Conservation (phyloP, 2,888 invertebrate species). For the Erannis defoliaria region DNA sequence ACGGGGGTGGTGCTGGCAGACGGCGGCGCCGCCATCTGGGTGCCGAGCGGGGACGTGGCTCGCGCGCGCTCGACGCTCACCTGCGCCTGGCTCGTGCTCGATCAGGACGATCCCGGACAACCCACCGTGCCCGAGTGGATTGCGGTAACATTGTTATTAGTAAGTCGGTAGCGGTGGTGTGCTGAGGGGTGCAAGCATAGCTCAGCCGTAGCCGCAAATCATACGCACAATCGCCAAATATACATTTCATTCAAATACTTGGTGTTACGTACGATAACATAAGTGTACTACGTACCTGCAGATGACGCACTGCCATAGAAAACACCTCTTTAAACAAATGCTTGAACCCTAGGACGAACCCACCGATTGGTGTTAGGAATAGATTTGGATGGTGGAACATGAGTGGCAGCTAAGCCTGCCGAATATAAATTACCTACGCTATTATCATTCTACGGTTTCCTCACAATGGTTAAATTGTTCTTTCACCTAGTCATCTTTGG, state of each 20-base stretch:
- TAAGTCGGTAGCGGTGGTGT: conserved; percentile 23
- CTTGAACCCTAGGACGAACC: too few species aligned
- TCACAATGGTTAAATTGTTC: too few species aligned
- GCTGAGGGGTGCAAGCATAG: neutral
- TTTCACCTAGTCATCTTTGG: too few species aligned
- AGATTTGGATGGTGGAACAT: too few species aligned
- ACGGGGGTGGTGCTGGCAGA: conserved; percentile 90
- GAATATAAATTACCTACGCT: too few species aligned
- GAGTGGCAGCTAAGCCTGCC: too few species aligned
- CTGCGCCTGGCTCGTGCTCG: conserved; percentile 96
- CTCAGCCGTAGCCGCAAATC: neutral
- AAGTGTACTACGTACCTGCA: too few species aligned
- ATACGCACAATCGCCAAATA: neutral
- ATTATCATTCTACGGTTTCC: too few species aligned
- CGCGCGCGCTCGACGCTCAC: conserved; percentile 95
- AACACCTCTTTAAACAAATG: too few species aligned
- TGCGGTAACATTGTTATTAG: conserved; percentile 62
- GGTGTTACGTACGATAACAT: too few species aligned
- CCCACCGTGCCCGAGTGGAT: conserved; percentile 90
- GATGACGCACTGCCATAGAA: too few species aligned
- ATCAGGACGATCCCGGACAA: conserved; percentile 88
- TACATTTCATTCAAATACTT: neutral
- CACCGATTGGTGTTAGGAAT: too few species aligned
- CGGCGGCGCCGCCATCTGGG: conserved; percentile 96
- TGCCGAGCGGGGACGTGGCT: conserved; percentile 94